Evolutionary conservation across 2,113 vertebrate genomes (phyloP), one percentile per base, ranked within the genome.

Genomic region (Oreochromis aureus): DNA sequence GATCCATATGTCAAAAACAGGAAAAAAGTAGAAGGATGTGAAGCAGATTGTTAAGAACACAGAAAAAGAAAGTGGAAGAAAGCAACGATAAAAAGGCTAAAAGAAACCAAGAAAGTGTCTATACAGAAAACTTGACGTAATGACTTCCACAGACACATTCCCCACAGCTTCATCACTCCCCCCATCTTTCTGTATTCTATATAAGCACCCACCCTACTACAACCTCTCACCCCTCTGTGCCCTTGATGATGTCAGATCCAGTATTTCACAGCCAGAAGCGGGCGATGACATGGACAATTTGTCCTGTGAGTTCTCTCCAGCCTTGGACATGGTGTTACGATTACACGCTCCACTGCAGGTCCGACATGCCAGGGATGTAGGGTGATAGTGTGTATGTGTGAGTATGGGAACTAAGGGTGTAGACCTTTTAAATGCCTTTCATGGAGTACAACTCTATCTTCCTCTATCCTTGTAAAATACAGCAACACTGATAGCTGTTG

Each of bases 281-380:
- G 94, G 97, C 78, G 97, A 97, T 98, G 97, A 98, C 97, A 98
- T 88, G 95, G 96, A 96, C 97, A 98, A 97, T 98, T 98, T 98
- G 97, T 97, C 96, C 96, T 96, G 96, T 96, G 96, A 97, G 97
- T 97, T 97, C 95, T 96, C 96, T 96, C 92, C 95, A 96, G 96
- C 94, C 85, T 94, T 95, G 95, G 97, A 97, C 96, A 97, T 96
- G 97, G 97, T 97, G 96, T 96, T 97, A 96, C 95, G 95, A 97
- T 98, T 97, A 98, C 95, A 97, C 94, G 96, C 96, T 96, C 92
- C 92, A 90, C 94, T 87, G 94, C 96, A 93, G 88, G 91, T 93
- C 91, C 88, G 93, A 93, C 96, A 96, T 96, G 95, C 94, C 93
- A 66, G 95, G 95, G 96, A 91, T 86, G 92, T 78, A 86, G 89